These are phyloP conservation scores for Enteromius fasciolatus DNA, from an alignment of 2,797 vertebrate species.

Conservation along the genomic window DNA sequence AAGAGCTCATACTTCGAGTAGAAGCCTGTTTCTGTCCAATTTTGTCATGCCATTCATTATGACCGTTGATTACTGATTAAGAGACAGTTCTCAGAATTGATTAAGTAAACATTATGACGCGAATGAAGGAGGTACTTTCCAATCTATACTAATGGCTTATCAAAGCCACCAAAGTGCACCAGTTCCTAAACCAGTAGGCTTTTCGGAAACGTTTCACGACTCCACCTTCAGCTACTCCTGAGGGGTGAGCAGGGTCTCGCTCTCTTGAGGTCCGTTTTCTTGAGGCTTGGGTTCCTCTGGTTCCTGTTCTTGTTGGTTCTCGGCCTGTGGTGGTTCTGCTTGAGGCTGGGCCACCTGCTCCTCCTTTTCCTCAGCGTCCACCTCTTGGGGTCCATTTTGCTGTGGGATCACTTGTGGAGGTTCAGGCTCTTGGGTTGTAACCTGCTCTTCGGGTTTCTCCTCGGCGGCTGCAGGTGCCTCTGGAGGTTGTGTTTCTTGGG, in stretches of 20 bases:
- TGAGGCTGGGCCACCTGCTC: constrained; percentile 25
- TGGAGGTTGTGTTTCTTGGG: constrained; percentile 4
- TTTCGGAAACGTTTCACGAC: background rate
- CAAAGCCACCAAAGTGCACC: constrained; percentile 31
- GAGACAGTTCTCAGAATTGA: constrained; percentile 27
- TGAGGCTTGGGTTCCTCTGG: constrained; percentile 64
- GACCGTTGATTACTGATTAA: constrained; percentile 13
- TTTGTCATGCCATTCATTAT: constrained; percentile 19
- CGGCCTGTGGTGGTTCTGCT: constrained; percentile 56
- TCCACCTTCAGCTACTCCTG: constrained; percentile 63
- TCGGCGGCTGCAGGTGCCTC: constrained; percentile 14
- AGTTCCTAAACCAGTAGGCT: constrained; percentile 26
- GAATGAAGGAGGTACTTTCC: constrained; percentile 21
- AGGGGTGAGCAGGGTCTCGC: constrained; percentile 59
- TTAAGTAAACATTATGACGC: constrained; percentile 44
- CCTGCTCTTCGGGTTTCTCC: constrained; percentile 26
- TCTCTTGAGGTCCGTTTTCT: constrained; percentile 61
- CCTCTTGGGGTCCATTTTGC: constrained; percentile 60
- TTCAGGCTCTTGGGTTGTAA: background rate
- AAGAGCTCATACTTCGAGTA: constrained; percentile 5
- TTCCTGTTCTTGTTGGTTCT: constrained; percentile 56
- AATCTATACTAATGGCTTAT: constrained; percentile 17
- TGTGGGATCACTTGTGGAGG: constrained; percentile 1
- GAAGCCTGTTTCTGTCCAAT: constrained; percentile 15
- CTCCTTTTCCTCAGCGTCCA: constrained; percentile 33